These are phyloP conservation scores for Erethizon dorsatum DNA, from an alignment of 2,797 vertebrate genomes.

Conservation along the genomic window DNA sequence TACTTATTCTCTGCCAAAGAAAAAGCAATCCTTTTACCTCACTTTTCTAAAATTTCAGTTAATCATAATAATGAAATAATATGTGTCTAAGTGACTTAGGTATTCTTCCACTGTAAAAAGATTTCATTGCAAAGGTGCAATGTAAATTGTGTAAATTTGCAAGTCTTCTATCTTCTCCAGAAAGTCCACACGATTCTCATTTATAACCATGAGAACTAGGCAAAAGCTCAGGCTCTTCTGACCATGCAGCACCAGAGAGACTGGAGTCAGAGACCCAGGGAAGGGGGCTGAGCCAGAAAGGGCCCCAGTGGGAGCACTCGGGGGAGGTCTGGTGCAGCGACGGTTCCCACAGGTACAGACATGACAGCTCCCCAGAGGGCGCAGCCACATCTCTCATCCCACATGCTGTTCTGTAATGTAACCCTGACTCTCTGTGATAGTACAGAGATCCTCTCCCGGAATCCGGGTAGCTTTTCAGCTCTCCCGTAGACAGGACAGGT, in stretches of 20 bases:
- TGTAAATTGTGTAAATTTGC: background rate
- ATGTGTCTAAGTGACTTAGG: background rate
- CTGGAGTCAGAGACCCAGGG: background rate
- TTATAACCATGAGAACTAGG: background rate
- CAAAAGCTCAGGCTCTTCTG: background rate
- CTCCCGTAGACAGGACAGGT: background rate
- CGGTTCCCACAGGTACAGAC: background rate
- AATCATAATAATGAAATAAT: conserved; percentile 9
- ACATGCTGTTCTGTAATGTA: background rate
- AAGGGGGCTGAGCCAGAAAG: background rate
- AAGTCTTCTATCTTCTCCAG: conserved; percentile 12
- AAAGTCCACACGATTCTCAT: conserved; percentile 13
- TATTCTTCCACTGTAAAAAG: background rate
- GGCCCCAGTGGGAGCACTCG: background rate
- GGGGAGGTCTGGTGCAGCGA: background rate
- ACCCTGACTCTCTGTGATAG: background rate
- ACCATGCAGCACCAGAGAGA: background rate
- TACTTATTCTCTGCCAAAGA: conserved; percentile 35
- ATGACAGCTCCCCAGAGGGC: background rate
- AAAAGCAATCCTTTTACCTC: conserved; percentile 22
- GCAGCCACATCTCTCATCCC: background rate
- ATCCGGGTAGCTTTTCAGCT: background rate
- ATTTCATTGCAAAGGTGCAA: conserved; percentile 25
- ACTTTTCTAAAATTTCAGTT: conserved; percentile 24
- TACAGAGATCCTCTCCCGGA: background rate